Base-by-base conservation (phyloP, 2,797 vertebrate species). In the Myioborus melanocephalus region DNA sequence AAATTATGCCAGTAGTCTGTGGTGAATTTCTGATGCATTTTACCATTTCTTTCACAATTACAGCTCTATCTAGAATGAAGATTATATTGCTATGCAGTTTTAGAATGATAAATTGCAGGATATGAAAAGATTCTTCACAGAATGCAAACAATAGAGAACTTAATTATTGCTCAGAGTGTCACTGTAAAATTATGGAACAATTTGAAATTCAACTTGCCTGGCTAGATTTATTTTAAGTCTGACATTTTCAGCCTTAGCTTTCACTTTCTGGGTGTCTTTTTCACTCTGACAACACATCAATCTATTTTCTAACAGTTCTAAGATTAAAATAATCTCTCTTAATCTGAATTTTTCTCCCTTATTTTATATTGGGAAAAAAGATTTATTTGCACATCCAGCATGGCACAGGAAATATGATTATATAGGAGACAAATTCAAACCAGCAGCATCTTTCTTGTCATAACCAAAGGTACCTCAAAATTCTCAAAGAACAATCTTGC, bases 151-250 rank as follows among this genome's bases (percentile, higher is more conserved):
- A 97, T 95, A 91, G 87, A 92, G 84, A 95, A 86, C n/a, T 73
- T 93, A 95, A 91, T 95, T 95, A 95, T 87, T 95, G 84, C 76
- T 95, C 69, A 85, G 73, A 81, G 21, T 92, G 82, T 93, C 89
- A 97, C 30, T 89, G 76, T 85, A 88, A 53, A 83, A 83, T 95
- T 91, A 89, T 88, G 69, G 82, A 94, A 87, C 84, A 95, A 91
- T 91, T 91, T 94, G 50, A 91, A 97, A 95, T 95, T 87, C 89
- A 93, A 86, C 64, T 93, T 95, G 65, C 87, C 57, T 91, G 82
- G 76, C 65, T 97, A 78, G 53, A 87, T 97, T 96, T 96, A 97
- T 97, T 97, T 97, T 95, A 95, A 95, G 75, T 87, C 78, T 97
- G 96, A 95, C 90, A 95, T 96, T 96, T 93, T 87, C 92, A 95